Base-by-base conservation (phyloP, 2,113 vertebrate species). In the Myiopsitta monachus region DNA sequence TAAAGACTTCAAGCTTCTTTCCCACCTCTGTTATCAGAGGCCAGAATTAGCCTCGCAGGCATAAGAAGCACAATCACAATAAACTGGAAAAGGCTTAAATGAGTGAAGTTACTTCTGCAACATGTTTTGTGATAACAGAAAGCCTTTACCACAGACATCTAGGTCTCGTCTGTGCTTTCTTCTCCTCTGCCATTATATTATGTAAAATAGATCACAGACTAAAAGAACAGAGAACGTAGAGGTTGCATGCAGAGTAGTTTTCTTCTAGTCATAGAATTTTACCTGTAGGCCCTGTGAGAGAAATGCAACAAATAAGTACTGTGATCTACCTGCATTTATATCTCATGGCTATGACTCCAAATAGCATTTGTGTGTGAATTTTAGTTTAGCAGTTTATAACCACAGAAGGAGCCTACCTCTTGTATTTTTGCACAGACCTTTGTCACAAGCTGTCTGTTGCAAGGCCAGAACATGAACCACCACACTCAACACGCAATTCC, bases 391-490 rank as follows among this genome's bases (percentile, higher is more conserved):
- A 59, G 22, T 72, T 61, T 23, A 51, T 14, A 64, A 62, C 5
- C 8, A 61, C 21, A 69, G 27, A 23, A 43, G 28, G 7, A 61
- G 7, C 11, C 14, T 7, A 62, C 5, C 26, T 67, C 39, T 30
- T 69, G 5, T 3, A 13, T 26, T 84, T 73, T 15, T 39, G 36
- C 28, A 57, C 15, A 74, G 33, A 47, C 10, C 7, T 69, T 33
- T 30, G 33, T 6, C 41, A n/a, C 11, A 8, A 0, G 0, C 23
- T 7, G 2, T 3, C 22, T 74, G 36, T 13, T 67, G n/a, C 41
- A 54, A 72, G 51, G 51, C 7, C 11, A 3, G 3, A 70, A 54
- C 12, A 36, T 0, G 0, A 91, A 75, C 16, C 10, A 70, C 6
- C 0, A 2, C 18, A 26, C 8, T 75, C 41, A 44, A 6, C 6